Conservation (phyloP, 1,140 invertebrate species). For the Arion vulgaris region DNA sequence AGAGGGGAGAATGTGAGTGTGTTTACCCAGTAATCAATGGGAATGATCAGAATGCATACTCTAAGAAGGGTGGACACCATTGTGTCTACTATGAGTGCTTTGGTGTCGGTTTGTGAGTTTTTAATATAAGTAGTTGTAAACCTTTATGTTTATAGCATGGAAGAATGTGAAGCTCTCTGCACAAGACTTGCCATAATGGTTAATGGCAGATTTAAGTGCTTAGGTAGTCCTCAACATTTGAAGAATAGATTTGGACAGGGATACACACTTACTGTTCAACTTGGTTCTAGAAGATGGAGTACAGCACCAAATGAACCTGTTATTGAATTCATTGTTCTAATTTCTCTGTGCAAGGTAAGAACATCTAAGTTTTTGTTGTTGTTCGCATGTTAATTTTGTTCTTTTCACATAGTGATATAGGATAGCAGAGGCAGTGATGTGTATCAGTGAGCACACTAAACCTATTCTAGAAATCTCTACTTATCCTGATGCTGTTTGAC, state of each 20-base stretch:
- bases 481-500: too few species aligned
- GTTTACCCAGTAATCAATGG: too few species aligned
- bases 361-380: neutral
- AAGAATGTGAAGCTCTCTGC: slow-evolving; percentile 75
- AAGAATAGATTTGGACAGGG: slow-evolving; percentile 73
- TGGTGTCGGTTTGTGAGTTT: too few species aligned
- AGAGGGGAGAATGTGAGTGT: too few species aligned
- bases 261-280: slow-evolving; percentile 65
- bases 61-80: too few species aligned
- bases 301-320: slow-evolving; percentile 40
- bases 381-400: neutral
- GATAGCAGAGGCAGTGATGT: too few species aligned
- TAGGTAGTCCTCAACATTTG: slow-evolving; percentile 74
- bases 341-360: slow-evolving; percentile 58
- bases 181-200: slow-evolving; percentile 75
- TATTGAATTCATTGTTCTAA: slow-evolving; percentile 43
- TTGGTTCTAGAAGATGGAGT: slow-evolving; percentile 40
- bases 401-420: neutral
- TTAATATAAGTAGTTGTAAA: too few species aligned
- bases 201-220: slow-evolving; percentile 73
- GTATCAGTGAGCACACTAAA: too few species aligned
- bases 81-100: too few species aligned
- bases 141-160: slow-evolving; percentile 68
- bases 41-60: too few species aligned
- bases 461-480: too few species aligned